phyloP scores from a whole-genome alignment of 2,113 vertebrate species.

The Cyphomyrus plagiostoma region DNA sequence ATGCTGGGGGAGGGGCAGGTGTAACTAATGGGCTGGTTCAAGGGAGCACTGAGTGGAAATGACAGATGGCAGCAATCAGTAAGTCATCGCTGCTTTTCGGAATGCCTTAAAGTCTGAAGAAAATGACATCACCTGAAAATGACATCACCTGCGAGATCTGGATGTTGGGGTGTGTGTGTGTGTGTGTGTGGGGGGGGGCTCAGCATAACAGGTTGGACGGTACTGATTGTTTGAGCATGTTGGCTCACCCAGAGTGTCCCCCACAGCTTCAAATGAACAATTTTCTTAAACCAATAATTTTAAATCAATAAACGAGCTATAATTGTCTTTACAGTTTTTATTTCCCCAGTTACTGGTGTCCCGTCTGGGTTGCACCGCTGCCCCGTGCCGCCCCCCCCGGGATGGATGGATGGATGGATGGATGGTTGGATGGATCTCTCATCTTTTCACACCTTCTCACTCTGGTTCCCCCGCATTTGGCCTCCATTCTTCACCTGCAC shows the following conservation, averaged over 20 bases:
- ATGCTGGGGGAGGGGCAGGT: not conserved
- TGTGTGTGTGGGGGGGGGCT: not conserved
- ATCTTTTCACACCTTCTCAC: not conserved
- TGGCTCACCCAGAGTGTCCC: not conserved
- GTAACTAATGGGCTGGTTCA: not conserved
- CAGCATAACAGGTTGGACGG: not conserved
- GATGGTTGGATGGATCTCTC: not conserved
- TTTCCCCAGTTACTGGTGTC: not conserved
- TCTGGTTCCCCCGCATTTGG: not conserved
- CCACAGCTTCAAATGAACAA: not conserved
- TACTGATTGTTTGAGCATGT: not conserved
- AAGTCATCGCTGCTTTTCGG: not conserved
- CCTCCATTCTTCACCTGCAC: not conserved
- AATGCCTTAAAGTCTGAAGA: not conserved
- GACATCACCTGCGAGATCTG: not conserved
- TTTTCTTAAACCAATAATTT: not conserved
- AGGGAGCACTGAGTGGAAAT: not conserved
- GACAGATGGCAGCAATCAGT: not conserved
- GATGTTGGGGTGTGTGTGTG: not conserved
- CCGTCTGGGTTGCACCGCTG: not conserved
- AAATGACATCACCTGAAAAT: not conserved
- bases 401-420: not conserved
- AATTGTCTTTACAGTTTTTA: not conserved
- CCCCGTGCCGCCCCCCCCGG: not conserved
- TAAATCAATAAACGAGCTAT: not conserved